phyloP scores from a whole-genome alignment of 1,140 invertebrate species.

The Cydia splendana region DNA sequence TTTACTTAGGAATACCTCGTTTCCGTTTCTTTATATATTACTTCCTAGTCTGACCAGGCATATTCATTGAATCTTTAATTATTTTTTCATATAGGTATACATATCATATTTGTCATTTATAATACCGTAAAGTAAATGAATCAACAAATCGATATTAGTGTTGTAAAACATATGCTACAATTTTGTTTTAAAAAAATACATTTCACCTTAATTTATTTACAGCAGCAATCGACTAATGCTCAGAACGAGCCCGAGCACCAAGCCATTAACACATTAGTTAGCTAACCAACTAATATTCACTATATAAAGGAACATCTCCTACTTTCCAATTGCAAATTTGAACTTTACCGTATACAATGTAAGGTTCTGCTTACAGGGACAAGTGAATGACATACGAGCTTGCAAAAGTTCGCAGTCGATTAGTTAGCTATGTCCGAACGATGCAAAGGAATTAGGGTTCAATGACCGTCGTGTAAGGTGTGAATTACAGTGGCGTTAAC shows the following conservation, averaged over 20 bases:
- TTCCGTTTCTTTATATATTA: too few species aligned
- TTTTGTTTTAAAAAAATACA: constrained; percentile 30
- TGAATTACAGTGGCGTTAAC: constrained; percentile 50
- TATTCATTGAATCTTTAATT: too few species aligned
- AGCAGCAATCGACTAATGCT: constrained; percentile 59
- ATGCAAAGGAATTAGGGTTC: constrained; percentile 53
- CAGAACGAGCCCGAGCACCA: constrained; percentile 41
- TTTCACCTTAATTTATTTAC: constrained; percentile 43
- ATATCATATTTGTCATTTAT: too few species aligned
- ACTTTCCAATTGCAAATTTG: not conserved
- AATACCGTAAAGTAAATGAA: too few species aligned
- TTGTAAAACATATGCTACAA: not conserved
- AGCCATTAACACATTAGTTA: constrained; percentile 48
- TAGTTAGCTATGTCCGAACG: not conserved
- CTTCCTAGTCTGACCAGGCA: too few species aligned
- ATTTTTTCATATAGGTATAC: too few species aligned
- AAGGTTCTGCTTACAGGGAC: not conserved
- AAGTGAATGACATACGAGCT: not conserved
- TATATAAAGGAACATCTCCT: not conserved
- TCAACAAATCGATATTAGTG: not conserved
- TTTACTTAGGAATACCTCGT: too few species aligned
- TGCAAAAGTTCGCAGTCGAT: constrained; percentile 1
- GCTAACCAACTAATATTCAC: constrained; percentile 38
- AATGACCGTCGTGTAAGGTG: constrained; percentile 53
- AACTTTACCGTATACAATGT: not conserved